Percentiles rank a stretch among this genome's conserved stretches.
phyloP scores from a whole-genome alignment of 2,888 invertebrate species.

The Papilio demoleus region DNA sequence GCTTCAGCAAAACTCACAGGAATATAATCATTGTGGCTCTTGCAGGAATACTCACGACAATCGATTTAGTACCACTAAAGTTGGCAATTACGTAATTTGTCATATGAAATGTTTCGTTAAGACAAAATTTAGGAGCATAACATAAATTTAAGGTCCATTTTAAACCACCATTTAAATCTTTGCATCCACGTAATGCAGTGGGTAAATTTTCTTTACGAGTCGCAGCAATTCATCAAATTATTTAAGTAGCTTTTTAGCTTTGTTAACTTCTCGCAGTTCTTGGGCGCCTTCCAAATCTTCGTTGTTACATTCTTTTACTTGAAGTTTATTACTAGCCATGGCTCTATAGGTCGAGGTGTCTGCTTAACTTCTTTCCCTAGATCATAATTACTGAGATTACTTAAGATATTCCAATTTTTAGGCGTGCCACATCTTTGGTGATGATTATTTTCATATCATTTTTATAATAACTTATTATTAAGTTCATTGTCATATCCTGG shows the following conservation, averaged over 20 bases:
- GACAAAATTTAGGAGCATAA: neutral
- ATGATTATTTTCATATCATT: neutral
- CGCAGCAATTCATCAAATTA: slow-evolving; percentile 11
- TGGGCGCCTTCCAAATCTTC: slow-evolving; percentile 25
- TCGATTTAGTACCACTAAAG: no score
- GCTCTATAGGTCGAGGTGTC: neutral
- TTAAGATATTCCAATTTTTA: neutral
- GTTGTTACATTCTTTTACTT: slow-evolving; percentile 21
- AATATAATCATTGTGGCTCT: no score
- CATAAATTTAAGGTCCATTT: neutral
- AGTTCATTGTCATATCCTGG: no score
- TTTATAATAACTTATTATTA: no score
- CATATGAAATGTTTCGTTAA: no score
- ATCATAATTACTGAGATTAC: neutral
- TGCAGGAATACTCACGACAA: no score
- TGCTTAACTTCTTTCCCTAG: neutral
- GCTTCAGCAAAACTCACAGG: no score
- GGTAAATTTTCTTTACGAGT: slow-evolving; percentile 3
- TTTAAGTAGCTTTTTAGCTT: slow-evolving; percentile 25
- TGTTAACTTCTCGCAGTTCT: slow-evolving; percentile 24
- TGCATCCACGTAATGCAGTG: slow-evolving; percentile 3
- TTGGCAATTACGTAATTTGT: no score
- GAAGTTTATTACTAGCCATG: slow-evolving; percentile 10
- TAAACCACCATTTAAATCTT: slow-evolving; percentile 5
- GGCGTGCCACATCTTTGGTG: neutral